Percentiles rank a stretch among this genome's conserved stretches.
Conservation (phyloP, 2,113 vertebrate species). For the Mesembrinibis cayennensis region DNA sequence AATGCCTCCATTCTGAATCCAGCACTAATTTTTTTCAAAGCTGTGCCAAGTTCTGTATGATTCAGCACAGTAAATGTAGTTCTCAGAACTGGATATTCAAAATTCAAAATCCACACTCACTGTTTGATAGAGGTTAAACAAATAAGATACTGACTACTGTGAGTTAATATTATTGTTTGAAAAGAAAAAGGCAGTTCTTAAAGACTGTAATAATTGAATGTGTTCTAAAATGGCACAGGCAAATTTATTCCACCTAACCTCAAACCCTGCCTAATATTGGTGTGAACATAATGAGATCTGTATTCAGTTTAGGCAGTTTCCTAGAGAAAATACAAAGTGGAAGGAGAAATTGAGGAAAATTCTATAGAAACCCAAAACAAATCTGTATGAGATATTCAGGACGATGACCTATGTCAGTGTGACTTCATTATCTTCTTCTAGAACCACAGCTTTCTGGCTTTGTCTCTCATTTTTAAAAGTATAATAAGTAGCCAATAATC, state of each 20-base stretch:
- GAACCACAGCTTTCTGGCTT: conserved; percentile 22
- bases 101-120: background rate
- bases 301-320: background rate
- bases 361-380: background rate
- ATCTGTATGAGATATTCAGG: background rate
- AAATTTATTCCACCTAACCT: background rate
- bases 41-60: background rate
- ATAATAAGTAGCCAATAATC: conserved; percentile 23
- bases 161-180: background rate
- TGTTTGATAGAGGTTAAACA: background rate
- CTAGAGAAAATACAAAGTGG: background rate
- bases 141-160: background rate
- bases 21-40: background rate
- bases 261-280: background rate
- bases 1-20: background rate
- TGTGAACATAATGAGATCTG: background rate
- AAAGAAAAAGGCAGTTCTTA: background rate
- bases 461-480: conserved; percentile 45
- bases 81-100: background rate
- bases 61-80: background rate
- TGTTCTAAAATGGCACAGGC: background rate
- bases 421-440: conserved; percentile 14
- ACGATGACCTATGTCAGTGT: background rate
- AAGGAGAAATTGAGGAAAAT: background rate
- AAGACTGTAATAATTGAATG: background rate